Evolutionary conservation across 2,888 invertebrate species (phyloP).

Genomic region (Synanthedon myopaeformis): DNA sequence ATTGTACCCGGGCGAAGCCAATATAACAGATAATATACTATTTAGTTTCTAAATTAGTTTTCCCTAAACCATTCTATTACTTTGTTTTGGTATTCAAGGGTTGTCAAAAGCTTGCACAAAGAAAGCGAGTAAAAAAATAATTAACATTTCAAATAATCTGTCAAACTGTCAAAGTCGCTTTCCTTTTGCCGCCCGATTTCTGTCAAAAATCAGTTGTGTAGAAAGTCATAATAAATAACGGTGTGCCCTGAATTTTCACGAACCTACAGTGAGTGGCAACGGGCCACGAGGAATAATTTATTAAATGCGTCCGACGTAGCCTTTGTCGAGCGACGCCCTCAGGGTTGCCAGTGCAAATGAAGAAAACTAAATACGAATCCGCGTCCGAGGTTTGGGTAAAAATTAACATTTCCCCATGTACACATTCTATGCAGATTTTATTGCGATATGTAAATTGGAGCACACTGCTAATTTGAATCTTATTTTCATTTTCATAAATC

Average conservation of each 20-base stretch:
- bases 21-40: no score
- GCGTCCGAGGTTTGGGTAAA: not conserved
- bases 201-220: conserved; percentile 29
- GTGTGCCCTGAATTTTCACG: conserved; percentile 25
- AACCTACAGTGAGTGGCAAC: conserved; percentile 33
- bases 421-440: not conserved
- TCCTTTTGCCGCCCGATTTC: not conserved
- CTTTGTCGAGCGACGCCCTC: conserved; percentile 29
- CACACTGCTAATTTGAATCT: no score
- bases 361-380: not conserved
- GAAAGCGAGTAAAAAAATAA: no score
- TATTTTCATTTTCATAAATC: no score
- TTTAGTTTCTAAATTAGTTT: no score
- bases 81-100: no score
- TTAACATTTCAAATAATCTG: not conserved
- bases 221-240: conserved; percentile 32
- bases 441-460: no score
- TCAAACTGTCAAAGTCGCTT: not conserved
- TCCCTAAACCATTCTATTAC: no score
- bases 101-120: no score
- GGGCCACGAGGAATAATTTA: conserved; percentile 47
- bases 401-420: not conserved
- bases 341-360: conserved; percentile 19
- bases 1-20: no score
- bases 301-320: conserved; percentile 40